phyloP scores from a whole-genome alignment of 2,113 vertebrate species.

The Rhinoderma darwinii region DNA sequence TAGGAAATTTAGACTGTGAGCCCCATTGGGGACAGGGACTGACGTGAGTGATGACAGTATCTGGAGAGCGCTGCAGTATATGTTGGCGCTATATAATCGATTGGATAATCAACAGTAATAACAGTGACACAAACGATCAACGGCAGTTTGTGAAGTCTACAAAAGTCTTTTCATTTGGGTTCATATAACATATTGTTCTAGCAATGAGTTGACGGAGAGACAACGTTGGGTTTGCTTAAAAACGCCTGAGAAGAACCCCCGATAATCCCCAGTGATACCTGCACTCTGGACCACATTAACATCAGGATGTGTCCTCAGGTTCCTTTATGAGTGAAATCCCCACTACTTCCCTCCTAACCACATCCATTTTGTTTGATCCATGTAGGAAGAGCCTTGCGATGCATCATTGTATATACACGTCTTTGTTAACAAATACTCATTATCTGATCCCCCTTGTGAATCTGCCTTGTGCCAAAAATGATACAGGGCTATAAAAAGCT shows the following conservation, averaged over 20 bases:
- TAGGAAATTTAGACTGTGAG: too few relatives aligned
- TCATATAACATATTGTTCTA: background rate
- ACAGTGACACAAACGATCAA: too few relatives aligned
- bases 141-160: background rate
- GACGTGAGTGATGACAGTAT: too few relatives aligned
- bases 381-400: background rate
- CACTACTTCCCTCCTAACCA: background rate
- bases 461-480: background rate
- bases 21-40: too few relatives aligned
- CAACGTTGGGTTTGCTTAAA: background rate
- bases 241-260: slow-evolving; percentile 6
- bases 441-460: background rate
- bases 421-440: background rate
- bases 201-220: background rate
- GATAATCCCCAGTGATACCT: slow-evolving; percentile 21
- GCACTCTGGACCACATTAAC: background rate
- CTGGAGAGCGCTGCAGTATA: too few relatives aligned
- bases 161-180: background rate
- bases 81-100: too few relatives aligned
- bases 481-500: slow-evolving; percentile 3
- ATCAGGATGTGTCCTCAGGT: slow-evolving; percentile 33
- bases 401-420: background rate
- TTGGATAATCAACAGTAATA: too few relatives aligned
- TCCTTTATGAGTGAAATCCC: slow-evolving; percentile 17
- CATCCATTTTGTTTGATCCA: slow-evolving; percentile 36